Base-by-base conservation (phyloP, 2,113 vertebrate species). In the Lethenteron camtschaticum region DNA sequence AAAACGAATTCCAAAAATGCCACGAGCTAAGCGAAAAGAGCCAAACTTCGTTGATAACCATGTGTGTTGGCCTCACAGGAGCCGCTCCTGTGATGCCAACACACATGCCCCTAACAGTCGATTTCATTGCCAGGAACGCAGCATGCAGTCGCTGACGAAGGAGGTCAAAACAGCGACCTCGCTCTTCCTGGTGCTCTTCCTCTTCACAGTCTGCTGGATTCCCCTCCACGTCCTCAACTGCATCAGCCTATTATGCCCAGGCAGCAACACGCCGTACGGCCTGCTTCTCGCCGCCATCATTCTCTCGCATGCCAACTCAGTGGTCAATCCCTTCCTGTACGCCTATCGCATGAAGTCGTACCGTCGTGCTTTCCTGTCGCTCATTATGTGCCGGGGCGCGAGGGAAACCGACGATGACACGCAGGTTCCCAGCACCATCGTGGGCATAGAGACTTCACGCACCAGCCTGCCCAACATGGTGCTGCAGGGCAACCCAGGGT, bases 221-320 rank as follows among this genome's bases (percentile, higher is more conserved):
- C 83, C 83, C 0, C 79, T 85, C 20, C 82, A 85, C 68, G 56
- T 82, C 56, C 80, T 85, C 58, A 83, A 85, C 78, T 82, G 81
- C 70, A 77, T 83, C 72, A 79, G 83, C 72, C 74, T 85, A 58
- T 78, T 85, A 56, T 83, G 80, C 2, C 74, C 78, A 1, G 58
- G 14, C 2, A 82, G 80, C 41, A 72, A 74, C 0, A 79, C 83
- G 56, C 83, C 83, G 2, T 70, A 80, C 0, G 77, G 80, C 59
- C 78, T 82, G 68, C 79, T 78, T 20, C 78, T 83, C 57, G 68
- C 77, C 9, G 75, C 79, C 69, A 83, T 75, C 74, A 83, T 85
- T 72, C 80, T 84, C 20, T 85, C 84, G 13, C 81, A 85, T 10
- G 78, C 80, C 56, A 85, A 81, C 75, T 82, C 83, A 0, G 80